Evolutionary conservation across 2,888 invertebrate genomes (phyloP).

Genomic region (Latrodectus hesperus): DNA sequence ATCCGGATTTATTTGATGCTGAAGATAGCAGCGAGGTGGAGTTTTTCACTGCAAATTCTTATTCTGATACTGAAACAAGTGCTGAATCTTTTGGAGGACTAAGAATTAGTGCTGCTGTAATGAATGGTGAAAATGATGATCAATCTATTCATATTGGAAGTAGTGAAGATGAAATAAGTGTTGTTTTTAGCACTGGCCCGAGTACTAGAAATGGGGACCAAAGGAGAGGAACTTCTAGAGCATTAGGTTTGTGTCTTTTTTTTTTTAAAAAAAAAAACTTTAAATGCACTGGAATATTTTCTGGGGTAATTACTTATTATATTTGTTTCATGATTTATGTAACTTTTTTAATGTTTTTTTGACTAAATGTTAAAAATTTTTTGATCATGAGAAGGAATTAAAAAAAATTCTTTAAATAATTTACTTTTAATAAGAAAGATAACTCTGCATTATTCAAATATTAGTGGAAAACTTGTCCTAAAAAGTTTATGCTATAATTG

Average conservation of each 20-base stretch:
- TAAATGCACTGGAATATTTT: no score
- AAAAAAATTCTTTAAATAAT: no score
- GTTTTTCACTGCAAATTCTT: slow-evolving; percentile 66
- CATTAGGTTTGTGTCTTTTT: slow-evolving; percentile 23
- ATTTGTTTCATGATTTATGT: no score
- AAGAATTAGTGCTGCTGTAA: neutral
- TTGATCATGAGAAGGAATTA: no score
- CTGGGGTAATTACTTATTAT: no score
- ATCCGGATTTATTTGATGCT: slow-evolving; percentile 58
- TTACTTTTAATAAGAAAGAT: no score
- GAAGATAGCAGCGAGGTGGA: slow-evolving; percentile 65
- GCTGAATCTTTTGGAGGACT: slow-evolving; percentile 33
- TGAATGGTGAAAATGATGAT: neutral
- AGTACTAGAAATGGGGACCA: slow-evolving; percentile 11
- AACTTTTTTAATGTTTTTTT: no score
- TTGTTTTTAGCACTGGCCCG: slow-evolving; percentile 32
- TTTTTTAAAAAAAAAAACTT: no score
- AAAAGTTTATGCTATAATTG: no score
- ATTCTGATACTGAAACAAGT: slow-evolving; percentile 64
- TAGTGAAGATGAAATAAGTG: slow-evolving; percentile 66
- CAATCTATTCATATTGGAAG: slow-evolving; percentile 31
- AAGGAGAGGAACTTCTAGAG: slow-evolving; percentile 26
- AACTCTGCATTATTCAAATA: no score
- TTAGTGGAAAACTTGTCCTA: no score
- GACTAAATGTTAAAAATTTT: no score